Conservation (phyloP, 2,113 vertebrate genomes). For the Callipepla californica region DNA sequence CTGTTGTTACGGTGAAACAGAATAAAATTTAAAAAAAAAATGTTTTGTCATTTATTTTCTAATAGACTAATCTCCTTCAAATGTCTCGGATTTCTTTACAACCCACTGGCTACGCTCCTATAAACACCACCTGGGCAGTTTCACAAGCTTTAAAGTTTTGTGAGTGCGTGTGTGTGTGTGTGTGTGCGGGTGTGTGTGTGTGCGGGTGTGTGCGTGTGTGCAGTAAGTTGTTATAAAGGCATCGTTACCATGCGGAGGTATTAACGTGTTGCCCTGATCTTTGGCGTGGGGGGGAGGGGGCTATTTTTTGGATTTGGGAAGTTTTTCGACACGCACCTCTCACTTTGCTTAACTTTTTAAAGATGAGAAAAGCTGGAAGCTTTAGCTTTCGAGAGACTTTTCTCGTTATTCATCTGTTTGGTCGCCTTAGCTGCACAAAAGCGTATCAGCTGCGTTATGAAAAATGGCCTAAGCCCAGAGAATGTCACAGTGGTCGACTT, state of each 20-base stretch:
- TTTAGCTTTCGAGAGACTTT: constrained; percentile 81
- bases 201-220: not conserved
- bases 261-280: constrained; percentile 79
- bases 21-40: not conserved
- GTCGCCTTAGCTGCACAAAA: constrained; percentile 92
- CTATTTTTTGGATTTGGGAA: constrained; percentile 20
- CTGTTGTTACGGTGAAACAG: constrained; percentile 11
- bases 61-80: constrained; percentile 57
- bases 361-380: constrained; percentile 80
- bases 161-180: constrained; percentile 24
- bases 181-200: not conserved
- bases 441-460: constrained; percentile 91
- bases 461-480: constrained; percentile 92
- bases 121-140: constrained; percentile 80
- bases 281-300: constrained; percentile 57
- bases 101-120: constrained; percentile 69
- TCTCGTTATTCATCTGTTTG: constrained; percentile 86
- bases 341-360: constrained; percentile 81
- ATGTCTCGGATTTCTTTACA: constrained; percentile 72
- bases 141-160: constrained; percentile 81
- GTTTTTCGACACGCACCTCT: constrained; percentile 73
- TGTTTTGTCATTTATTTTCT: constrained; percentile 22
- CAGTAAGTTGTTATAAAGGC: constrained; percentile 77
- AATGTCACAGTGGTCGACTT: constrained; percentile 98
- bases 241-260: constrained; percentile 69